Percentiles rank a stretch among this genome's conserved stretches.
Conservation (phyloP, 2,888 invertebrate genomes). For the Galerucella nymphaeae region DNA sequence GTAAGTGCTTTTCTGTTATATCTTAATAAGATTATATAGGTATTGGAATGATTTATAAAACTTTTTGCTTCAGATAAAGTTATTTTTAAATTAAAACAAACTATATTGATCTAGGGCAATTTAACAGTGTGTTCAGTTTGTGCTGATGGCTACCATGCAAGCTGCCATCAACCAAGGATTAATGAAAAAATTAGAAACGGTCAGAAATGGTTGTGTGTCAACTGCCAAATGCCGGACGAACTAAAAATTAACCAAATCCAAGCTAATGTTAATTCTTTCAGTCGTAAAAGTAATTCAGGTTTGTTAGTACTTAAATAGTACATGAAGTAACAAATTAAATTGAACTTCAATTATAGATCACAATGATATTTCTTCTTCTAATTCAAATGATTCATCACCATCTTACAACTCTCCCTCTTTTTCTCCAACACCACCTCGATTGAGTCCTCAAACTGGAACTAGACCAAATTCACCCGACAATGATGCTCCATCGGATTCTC, state of each 20-base stretch:
- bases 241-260: slow-evolving; percentile 61
- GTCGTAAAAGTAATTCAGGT: slow-evolving; percentile 47
- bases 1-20: slow-evolving; percentile 67
- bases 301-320: slow-evolving; percentile 19
- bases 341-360: slow-evolving; percentile 28
- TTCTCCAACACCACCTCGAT: slow-evolving; percentile 58
- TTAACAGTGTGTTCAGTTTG: slow-evolving; percentile 75
- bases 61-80: no score
- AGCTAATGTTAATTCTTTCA: slow-evolving; percentile 57
- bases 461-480: slow-evolving; percentile 40
- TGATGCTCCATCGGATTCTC: slow-evolving; percentile 52
- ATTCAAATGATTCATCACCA: slow-evolving; percentile 41
- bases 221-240: slow-evolving; percentile 68
- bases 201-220: slow-evolving; percentile 78
- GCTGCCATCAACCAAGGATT: slow-evolving; percentile 81
- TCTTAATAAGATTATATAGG: no score
- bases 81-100: no score
- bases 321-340: neutral
- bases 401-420: slow-evolving; percentile 47
- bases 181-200: slow-evolving; percentile 69
- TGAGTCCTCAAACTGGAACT: slow-evolving; percentile 59
- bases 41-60: no score
- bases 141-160: slow-evolving; percentile 85
- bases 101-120: slow-evolving; percentile 53
- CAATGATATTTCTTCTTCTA: slow-evolving; percentile 40